These are phyloP conservation scores for Listrodromus nycthemerus DNA, from an alignment of 2,888 invertebrate species.

Conservation along the genomic window DNA sequence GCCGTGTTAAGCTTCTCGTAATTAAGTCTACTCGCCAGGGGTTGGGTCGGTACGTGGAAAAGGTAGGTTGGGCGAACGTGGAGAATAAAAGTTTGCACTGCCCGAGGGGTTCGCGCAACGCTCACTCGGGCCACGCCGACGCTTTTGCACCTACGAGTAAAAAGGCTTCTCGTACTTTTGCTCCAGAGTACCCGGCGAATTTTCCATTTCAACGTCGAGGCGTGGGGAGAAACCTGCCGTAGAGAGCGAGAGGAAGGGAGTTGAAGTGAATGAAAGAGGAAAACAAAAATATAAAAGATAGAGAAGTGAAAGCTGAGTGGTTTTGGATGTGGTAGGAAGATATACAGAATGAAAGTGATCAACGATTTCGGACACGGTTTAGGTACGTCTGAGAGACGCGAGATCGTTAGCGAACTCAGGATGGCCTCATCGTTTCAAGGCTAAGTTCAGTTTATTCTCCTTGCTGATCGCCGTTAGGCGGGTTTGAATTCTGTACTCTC, in stretches of 20 bases:
- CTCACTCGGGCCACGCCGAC: slow-evolving; percentile 21
- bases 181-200: slow-evolving; percentile 28
- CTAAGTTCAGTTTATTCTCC: background rate
- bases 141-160: slow-evolving; percentile 45
- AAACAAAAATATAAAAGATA: background rate
- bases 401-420: background rate
- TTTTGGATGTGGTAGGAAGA: background rate
- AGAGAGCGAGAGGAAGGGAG: background rate
- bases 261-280: background rate
- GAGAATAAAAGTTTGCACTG: slow-evolving; percentile 30
- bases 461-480: background rate
- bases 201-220: slow-evolving; percentile 10
- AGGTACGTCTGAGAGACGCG: background rate
- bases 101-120: slow-evolving; percentile 14
- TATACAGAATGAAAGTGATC: background rate
- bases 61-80: background rate
- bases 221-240: background rate
- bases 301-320: background rate
- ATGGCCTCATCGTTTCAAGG: background rate
- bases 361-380: background rate
- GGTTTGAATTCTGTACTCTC: background rate
- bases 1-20: slow-evolving; percentile 45
- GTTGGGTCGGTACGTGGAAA: background rate
- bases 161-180: slow-evolving; percentile 41
- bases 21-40: slow-evolving; percentile 45